Evolutionary conservation across 2,113 vertebrate genomes (phyloP), one percentile per base, ranked within the genome.

Genomic region (Hippolais icterina): DNA sequence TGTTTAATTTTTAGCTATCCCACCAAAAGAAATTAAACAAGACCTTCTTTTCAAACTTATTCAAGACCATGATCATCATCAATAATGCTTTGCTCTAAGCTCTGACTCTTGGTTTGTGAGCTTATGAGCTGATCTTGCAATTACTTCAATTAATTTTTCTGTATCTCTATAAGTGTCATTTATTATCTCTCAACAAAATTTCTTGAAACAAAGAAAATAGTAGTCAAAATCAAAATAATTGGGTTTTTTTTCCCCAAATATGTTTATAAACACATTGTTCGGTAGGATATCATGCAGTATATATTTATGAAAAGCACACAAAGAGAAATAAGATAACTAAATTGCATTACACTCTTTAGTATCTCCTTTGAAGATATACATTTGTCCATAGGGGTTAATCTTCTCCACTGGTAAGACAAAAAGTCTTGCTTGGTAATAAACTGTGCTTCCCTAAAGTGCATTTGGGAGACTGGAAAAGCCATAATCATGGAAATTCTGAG

Each of bases 241-340:
- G 0, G 0, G 9, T 35, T 61, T 52, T 61, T 57, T 47, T 46
- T 9, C 7, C 1, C 15, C 6, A 11, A 28, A 2, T 37, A 37
- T 33, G 2, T 33, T 81, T 77, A n/a, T 46, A 39, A 81, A 35
- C 11, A 21, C 4, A 60, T 41, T 63, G 2, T 20, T 90, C 25
- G 35, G 20, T 56, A 24, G 4, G 20, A 37, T 60, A 39, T 19
- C 24, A 15, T 72, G 16, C 19, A 60, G 20, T 29, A 33, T 25
- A 52, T 56, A 2, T 47, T 71, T 77, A 69, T 74, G 60, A 60
- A 87, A 94, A 87, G 5, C 8, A 74, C 24, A 65, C 16, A 84
- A 41, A 76, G 11, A 49, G 9, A 77, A 82, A 72, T 29, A 59
- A 64, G n/a, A 4, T 24, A 83, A 83, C 42, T n/a, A 68, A 59